These are phyloP conservation scores for Xerus inauris DNA, from an alignment of 2,113 vertebrate species.

Conservation along the genomic window DNA sequence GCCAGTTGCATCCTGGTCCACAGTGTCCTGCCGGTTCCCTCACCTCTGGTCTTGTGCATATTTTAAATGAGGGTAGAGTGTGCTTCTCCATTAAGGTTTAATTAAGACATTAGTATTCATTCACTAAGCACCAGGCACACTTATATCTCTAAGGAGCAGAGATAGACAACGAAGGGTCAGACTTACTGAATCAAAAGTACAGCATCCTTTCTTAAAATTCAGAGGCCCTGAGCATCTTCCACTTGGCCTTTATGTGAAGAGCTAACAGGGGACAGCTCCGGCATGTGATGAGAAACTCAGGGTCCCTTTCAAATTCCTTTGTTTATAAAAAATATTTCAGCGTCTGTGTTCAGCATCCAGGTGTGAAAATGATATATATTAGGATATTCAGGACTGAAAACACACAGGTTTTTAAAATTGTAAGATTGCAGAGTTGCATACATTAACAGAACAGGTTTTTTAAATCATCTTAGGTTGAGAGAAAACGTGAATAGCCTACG, in stretches of 20 bases:
- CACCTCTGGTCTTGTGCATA: constrained; percentile 58
- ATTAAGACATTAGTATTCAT: constrained; percentile 82
- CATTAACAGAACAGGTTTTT: constrained; percentile 67
- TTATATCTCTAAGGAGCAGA: constrained; percentile 77
- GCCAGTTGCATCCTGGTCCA: not conserved
- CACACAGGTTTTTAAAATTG: constrained; percentile 42
- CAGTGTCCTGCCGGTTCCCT: not conserved
- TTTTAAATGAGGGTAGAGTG: constrained; percentile 76
- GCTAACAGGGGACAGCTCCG: constrained; percentile 47
- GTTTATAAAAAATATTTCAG: not conserved
- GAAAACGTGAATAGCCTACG: constrained; percentile 51
- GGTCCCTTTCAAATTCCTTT: constrained; percentile 26
- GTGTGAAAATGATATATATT: constrained; percentile 1
- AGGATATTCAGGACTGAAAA: not conserved
- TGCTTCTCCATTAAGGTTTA: constrained; percentile 77
- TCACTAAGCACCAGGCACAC: constrained; percentile 74
- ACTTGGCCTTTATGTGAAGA: constrained; percentile 54
- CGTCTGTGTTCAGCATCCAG: constrained; percentile 33
- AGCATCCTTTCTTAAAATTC: constrained; percentile 76
- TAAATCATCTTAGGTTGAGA: constrained; percentile 41
- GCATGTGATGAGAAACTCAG: not conserved
- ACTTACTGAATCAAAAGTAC: constrained; percentile 78
- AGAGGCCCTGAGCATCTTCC: constrained; percentile 30
- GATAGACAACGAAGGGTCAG: constrained; percentile 77
- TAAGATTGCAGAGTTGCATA: constrained; percentile 41